Conservation (phyloP, 2,888 invertebrate genomes). For the Cephonodes hylas region DNA sequence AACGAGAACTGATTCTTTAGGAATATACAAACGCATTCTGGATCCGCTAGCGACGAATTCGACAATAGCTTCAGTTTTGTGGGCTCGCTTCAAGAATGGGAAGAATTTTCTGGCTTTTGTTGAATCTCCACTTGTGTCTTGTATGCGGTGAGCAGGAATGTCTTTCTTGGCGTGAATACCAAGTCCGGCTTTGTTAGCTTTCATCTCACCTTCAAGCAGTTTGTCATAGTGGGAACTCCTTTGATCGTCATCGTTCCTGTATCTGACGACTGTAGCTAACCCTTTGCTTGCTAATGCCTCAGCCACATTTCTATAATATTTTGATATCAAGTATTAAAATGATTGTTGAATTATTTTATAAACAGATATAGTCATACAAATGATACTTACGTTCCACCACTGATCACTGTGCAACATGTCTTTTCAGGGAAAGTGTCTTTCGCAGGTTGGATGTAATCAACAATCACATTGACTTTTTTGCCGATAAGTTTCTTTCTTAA, state of each 20-base stretch:
- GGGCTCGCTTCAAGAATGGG: constrained; percentile 94
- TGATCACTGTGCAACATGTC: constrained; percentile 94
- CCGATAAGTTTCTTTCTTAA: constrained; percentile 97
- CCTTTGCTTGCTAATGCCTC: constrained; percentile 96
- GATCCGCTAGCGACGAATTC: constrained; percentile 99
- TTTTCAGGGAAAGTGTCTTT: constrained; percentile 97
- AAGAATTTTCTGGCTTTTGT: constrained; percentile 94
- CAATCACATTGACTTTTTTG: constrained; percentile 94
- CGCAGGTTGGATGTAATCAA: constrained; percentile 98
- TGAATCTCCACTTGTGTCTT: constrained; percentile 91
- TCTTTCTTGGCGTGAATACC: constrained; percentile 95
- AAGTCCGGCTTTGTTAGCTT: constrained; percentile 90
- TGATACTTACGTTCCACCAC: constrained; percentile 79
- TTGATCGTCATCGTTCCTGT: constrained; percentile 97
- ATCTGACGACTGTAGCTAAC: constrained; percentile 94
- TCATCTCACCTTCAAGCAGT: constrained; percentile 94
- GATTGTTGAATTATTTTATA: not conserved
- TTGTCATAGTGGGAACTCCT: constrained; percentile 96
- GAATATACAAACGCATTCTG: constrained; percentile 94
- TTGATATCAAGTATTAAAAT: not conserved
- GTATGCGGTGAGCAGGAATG: constrained; percentile 89
- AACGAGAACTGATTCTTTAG: constrained; percentile 95
- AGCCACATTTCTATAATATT: constrained; percentile 89
- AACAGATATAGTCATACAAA: too few relatives aligned
- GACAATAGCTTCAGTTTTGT: constrained; percentile 94